Conservation (phyloP, 2,113 vertebrate species). For the Urocolius indicus region DNA sequence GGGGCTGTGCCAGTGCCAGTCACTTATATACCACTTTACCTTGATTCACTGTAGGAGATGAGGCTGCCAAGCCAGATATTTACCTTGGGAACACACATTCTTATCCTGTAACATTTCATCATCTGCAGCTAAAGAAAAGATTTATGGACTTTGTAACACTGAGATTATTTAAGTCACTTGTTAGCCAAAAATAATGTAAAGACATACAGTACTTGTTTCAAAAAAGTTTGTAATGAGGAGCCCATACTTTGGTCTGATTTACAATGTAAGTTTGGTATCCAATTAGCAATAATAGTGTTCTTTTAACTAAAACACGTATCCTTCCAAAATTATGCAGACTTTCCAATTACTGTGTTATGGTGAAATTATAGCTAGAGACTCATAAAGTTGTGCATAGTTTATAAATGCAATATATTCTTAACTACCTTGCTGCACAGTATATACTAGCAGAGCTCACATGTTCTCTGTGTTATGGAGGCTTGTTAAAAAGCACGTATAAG, state of each 20-base stretch:
- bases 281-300: slow-evolving; percentile 82
- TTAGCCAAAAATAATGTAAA: slow-evolving; percentile 82
- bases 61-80: slow-evolving; percentile 75
- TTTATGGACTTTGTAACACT: slow-evolving; percentile 77
- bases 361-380: slow-evolving; percentile 80
- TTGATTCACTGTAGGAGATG: slow-evolving; percentile 56
- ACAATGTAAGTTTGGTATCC: slow-evolving; percentile 74
- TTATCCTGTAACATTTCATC: slow-evolving; percentile 73
- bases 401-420: slow-evolving; percentile 77
- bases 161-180: slow-evolving; percentile 75
- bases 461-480: slow-evolving; percentile 58
- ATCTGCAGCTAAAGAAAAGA: slow-evolving; percentile 74
- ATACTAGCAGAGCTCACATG: slow-evolving; percentile 64
- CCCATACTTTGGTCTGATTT: slow-evolving; percentile 76
- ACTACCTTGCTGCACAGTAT: slow-evolving; percentile 54
- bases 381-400: slow-evolving; percentile 75
- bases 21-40: slow-evolving; percentile 47
- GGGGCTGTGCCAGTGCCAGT: slow-evolving; percentile 45
- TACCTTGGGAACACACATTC: slow-evolving; percentile 74
- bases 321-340: slow-evolving; percentile 84
- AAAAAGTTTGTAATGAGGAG: slow-evolving; percentile 77
- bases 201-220: slow-evolving; percentile 76
- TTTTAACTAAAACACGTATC: slow-evolving; percentile 76
- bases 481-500: slow-evolving; percentile 70
- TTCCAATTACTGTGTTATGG: slow-evolving; percentile 80